A percentile compares a stretch with the other conserved stretches of the same genome.
phyloP scores from a whole-genome alignment of 1,140 invertebrate genomes.

The Drosophila lacertosa region DNA sequence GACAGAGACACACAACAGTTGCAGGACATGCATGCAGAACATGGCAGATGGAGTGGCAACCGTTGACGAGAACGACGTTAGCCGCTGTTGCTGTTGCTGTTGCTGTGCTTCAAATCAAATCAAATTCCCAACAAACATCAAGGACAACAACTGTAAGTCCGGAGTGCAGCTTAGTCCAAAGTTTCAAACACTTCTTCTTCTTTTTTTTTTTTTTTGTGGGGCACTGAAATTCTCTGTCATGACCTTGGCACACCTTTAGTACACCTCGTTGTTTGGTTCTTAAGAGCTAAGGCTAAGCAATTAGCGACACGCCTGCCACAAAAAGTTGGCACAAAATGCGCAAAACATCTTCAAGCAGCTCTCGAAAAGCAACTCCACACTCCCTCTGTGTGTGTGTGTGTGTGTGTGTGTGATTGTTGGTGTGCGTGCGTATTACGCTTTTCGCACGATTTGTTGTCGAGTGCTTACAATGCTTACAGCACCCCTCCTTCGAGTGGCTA shows the following conservation, averaged over 20 bases:
- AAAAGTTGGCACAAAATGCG: conserved; percentile 34
- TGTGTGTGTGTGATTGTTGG: conserved; percentile 5
- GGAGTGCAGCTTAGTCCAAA: not conserved
- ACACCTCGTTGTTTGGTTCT: not conserved
- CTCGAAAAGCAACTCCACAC: conserved; percentile 5
- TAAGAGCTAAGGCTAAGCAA: conserved; percentile 10
- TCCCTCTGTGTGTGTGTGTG: conserved; percentile 4
- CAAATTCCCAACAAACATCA: conserved; percentile 69
- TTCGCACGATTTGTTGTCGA: conserved; percentile 50
- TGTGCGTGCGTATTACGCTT: conserved; percentile 44
- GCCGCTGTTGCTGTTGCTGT: conserved; percentile 21
- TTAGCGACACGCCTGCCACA: conserved; percentile 20
- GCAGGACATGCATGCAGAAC: conserved; percentile 28
- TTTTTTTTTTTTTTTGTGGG: not conserved
- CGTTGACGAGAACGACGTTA: conserved; percentile 44
- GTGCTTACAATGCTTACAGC: conserved; percentile 18
- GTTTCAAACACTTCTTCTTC: not conserved
- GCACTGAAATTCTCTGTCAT: not conserved
- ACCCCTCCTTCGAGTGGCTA: conserved; percentile 31
- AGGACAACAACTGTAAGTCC: conserved; percentile 28
- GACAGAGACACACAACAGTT: conserved; percentile 2
- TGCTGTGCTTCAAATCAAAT: conserved; percentile 73
- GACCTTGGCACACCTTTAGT: conserved; percentile 2
- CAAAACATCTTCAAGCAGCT: conserved; percentile 24
- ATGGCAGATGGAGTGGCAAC: conserved; percentile 36